phyloP scores from a whole-genome alignment of 2,888 invertebrate species.

The Tetragnatha montana region DNA sequence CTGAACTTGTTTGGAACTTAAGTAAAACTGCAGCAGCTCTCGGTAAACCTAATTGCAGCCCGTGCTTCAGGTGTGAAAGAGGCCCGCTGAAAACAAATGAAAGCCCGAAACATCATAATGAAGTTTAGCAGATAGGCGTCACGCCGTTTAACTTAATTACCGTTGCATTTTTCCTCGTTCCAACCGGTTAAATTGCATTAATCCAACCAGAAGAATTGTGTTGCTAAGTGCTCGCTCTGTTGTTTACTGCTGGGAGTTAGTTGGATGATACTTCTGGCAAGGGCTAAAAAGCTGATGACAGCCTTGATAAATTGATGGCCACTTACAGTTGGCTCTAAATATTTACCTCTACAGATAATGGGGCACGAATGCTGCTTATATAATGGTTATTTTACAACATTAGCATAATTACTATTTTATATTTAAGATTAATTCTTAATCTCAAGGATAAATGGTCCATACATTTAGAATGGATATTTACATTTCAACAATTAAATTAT shows the following conservation, averaged over 20 bases:
- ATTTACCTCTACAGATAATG: too few species aligned
- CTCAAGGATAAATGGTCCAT: too few species aligned
- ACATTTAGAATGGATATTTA: too few species aligned
- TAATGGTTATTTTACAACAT: too few species aligned
- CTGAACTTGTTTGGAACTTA: slow-evolving; percentile 17
- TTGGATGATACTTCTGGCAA: not conserved
- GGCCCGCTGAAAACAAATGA: slow-evolving; percentile 14
- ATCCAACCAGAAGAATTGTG: not conserved
- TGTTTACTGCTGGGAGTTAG: not conserved
- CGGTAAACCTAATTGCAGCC: slow-evolving; percentile 41
- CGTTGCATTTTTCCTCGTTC: slow-evolving; percentile 12
- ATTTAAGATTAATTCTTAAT: too few species aligned
- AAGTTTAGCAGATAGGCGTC: slow-evolving; percentile 50
- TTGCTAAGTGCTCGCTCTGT: not conserved
- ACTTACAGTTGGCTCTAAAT: not conserved
- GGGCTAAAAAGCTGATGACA: not conserved
- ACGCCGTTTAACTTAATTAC: slow-evolving; percentile 51
- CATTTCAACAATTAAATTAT: too few species aligned
- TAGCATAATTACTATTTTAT: too few species aligned
- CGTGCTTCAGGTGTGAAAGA: slow-evolving; percentile 32
- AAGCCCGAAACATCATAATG: slow-evolving; percentile 32
- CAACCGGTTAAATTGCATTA: slow-evolving; percentile 17
- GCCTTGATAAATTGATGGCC: not conserved
- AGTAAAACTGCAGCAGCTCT: slow-evolving; percentile 11
- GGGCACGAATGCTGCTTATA: too few species aligned